Evolutionary conservation across 1,140 invertebrate genomes (phyloP).

Genomic region (Zophobas morio): DNA sequence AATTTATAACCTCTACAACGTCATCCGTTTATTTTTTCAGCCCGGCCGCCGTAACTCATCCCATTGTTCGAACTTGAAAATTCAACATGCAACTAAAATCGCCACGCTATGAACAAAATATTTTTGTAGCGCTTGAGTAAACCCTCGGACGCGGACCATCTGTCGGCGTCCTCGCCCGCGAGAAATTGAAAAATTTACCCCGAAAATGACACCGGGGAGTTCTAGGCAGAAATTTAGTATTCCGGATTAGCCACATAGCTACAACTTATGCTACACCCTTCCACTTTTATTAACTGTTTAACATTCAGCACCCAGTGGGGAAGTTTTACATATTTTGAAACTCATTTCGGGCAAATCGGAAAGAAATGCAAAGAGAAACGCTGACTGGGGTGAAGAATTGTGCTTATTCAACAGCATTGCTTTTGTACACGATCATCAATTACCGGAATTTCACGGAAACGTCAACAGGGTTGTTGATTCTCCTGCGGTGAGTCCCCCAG

Average conservation of each 20-base stretch:
- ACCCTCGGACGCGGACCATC: slow-evolving; percentile 15
- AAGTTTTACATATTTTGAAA: neutral
- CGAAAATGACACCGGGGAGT: neutral
- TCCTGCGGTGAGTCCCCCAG: slow-evolving; percentile 6
- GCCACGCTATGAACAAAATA: neutral
- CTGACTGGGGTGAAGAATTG: neutral
- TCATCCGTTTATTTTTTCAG: neutral
- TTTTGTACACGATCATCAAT: slow-evolving; percentile 21
- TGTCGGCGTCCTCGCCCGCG: neutral
- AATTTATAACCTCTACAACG: too few relatives aligned
- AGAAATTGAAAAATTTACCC: slow-evolving; percentile 34
- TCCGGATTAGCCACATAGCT: neutral
- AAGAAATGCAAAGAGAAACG: too few relatives aligned
- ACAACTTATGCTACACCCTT: neutral
- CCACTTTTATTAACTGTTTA: neutral
- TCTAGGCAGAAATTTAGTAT: neutral
- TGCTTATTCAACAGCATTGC: slow-evolving; percentile 13
- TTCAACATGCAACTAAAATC: neutral
- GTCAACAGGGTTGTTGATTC: slow-evolving; percentile 1
- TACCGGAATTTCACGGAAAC: slow-evolving; percentile 4
- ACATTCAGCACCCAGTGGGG: neutral
- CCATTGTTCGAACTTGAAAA: slow-evolving; percentile 1
- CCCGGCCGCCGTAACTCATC: neutral
- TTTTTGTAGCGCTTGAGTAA: slow-evolving; percentile 25
- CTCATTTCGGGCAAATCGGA: neutral